phyloP scores from a whole-genome alignment of 2,797 vertebrate species.

The Rhodeus uyekii region DNA sequence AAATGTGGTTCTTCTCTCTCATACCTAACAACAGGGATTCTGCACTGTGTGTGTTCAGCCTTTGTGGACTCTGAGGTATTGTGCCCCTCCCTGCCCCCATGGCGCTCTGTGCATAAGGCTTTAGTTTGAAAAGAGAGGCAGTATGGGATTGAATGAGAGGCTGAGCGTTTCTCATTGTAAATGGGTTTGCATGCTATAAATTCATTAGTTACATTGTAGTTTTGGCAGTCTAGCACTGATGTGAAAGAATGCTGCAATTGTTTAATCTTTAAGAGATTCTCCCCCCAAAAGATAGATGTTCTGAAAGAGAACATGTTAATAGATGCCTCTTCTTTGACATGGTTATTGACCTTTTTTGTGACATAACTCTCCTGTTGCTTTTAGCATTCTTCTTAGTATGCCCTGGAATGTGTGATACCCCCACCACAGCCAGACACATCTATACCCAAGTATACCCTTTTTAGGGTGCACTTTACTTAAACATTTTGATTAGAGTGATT shows the following conservation, averaged over 20 bases:
- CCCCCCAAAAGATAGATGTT: neutral
- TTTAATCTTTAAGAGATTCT: conserved; percentile 37
- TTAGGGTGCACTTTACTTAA: neutral
- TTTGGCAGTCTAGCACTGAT: neutral
- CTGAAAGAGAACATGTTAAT: neutral
- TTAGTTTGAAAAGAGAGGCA: conserved; percentile 64
- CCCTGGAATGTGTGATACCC: neutral
- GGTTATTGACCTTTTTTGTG: conserved; percentile 17
- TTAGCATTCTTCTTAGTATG: neutral
- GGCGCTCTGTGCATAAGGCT: conserved; percentile 58
- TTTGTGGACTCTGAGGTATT: conserved; percentile 63
- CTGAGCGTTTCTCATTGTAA: conserved; percentile 37
- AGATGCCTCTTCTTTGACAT: neutral
- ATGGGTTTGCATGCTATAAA: conserved; percentile 41
- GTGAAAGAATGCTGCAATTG: conserved; percentile 21
- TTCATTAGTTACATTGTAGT: neutral
- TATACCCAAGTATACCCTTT: neutral
- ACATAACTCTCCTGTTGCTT: conserved; percentile 27
- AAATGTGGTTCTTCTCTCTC: conserved; percentile 16
- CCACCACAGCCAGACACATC: neutral
- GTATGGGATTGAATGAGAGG: neutral
- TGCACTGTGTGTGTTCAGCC: conserved; percentile 34
- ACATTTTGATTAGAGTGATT: neutral
- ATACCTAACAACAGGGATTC: conserved; percentile 23
- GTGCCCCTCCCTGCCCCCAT: conserved; percentile 65